Conservation (phyloP, 2,797 vertebrate species). For the Orestias chungarensis region DNA sequence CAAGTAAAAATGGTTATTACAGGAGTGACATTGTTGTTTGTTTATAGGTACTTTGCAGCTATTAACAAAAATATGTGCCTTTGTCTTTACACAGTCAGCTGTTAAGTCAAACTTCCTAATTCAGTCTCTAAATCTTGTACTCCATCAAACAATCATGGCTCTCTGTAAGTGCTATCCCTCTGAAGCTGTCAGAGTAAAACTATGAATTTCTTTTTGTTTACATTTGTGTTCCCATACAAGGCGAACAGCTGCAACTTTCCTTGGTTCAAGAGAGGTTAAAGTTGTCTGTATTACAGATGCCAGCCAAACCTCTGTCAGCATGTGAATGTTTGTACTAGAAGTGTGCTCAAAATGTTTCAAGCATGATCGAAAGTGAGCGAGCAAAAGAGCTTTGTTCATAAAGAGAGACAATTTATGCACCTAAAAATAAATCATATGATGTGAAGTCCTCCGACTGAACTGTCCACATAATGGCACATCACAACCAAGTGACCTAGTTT, state of each 20-base stretch:
- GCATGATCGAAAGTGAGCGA: background rate
- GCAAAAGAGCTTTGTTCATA: background rate
- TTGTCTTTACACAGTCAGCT: background rate
- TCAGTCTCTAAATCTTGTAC: background rate
- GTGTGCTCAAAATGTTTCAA: background rate
- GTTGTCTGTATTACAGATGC: background rate
- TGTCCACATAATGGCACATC: background rate
- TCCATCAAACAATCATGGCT: background rate
- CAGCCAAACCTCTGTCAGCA: background rate
- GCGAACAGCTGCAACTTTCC: background rate
- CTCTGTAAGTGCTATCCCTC: background rate
- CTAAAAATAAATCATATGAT: background rate
- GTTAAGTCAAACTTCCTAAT: background rate
- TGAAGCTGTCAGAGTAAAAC: background rate
- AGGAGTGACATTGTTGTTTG: background rate
- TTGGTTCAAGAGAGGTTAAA: background rate
- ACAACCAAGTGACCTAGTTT: background rate
- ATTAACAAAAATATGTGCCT: background rate
- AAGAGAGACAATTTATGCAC: background rate
- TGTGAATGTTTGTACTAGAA: background rate
- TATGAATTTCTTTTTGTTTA: background rate
- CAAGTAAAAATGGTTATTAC: background rate
- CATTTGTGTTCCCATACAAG: background rate
- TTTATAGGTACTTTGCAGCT: background rate
- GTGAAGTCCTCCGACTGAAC: background rate